Base-by-base conservation (phyloP, 2,888 invertebrate species). In the Athalia cordata region DNA sequence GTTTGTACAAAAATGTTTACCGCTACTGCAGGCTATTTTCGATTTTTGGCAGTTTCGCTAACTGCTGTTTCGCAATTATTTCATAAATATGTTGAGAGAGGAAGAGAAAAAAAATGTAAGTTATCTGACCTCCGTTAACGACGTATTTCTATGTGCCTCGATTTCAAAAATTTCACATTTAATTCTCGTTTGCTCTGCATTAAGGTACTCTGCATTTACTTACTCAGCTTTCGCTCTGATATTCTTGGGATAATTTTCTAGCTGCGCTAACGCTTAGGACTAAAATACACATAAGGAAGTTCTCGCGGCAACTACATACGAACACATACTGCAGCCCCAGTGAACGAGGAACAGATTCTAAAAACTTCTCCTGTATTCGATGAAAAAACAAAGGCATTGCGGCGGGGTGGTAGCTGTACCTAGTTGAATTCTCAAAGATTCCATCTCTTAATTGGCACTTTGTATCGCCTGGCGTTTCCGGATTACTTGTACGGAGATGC, bases 371-470 rank as follows among this genome's bases (percentile, higher is more conserved):
- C 11, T 68, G 29, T 43, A 43, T 75, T 64, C 50, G 62, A 62
- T 75, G 77, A 70, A 77, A 70, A 72, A 77, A 72, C 64, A 61
- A 77, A 74, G 77, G 66, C 75, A 49, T 43, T 66, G 62, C 11
- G 64, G 59, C 77, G 77, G 78, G 68, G 75, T 80, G 15, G 45
- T 68, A 55, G 70, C n/a, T n/a, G 67, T 50, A 8, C 68, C 15
- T 65, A 72, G 79, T 80, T 78, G 45, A 77, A 74, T 65, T 52
- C 72, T 45, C 50, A 49, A 74, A 72, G 62, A 82, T 79, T 72
- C 78, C 78, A 75, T 79, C 80, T 78, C 83, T 87, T 88, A 87
- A 88, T 88, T 89, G 87, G 87, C 85, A 83, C 82, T 84, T 84
- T 83, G 84, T 83, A 84, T 84, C 80, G 80, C 79, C 79, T 77